Evolutionary conservation across 2,888 invertebrate species (phyloP).

Genomic region (Monochamus alternatus): DNA sequence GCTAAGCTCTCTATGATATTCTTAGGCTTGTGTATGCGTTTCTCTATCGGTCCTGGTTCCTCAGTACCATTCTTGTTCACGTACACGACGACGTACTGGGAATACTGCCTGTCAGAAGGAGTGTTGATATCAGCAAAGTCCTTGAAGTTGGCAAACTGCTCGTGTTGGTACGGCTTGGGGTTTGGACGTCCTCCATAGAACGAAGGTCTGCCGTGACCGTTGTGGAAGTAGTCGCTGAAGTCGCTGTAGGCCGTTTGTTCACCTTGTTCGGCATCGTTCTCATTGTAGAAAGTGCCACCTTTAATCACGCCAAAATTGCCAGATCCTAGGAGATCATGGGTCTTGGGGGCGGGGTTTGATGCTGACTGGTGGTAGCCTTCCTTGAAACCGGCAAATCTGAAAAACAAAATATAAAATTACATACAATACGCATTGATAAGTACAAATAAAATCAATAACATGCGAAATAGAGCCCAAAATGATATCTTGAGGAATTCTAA

Average conservation of each 20-base stretch:
- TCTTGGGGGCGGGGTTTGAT: constrained; percentile 28
- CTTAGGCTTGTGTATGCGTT: constrained; percentile 71
- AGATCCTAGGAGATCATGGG: constrained; percentile 77
- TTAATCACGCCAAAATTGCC: constrained; percentile 91
- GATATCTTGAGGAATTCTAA: too few species aligned
- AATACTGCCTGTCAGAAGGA: constrained; percentile 86
- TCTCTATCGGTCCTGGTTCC: constrained; percentile 67
- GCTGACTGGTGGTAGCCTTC: constrained; percentile 46
- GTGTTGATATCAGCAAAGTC: constrained; percentile 93
- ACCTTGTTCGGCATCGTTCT: constrained; percentile 79
- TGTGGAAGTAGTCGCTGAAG: constrained; percentile 75
- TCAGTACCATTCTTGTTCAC: constrained; percentile 83
- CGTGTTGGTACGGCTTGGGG: constrained; percentile 83
- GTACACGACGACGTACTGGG: constrained; percentile 88
- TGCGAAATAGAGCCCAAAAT: too few species aligned
- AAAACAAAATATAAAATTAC: constrained; percentile 22
- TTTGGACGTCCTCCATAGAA: constrained; percentile 71
- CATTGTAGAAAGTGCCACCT: constrained; percentile 89
- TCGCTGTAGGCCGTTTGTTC: constrained; percentile 75
- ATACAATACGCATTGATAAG: too few species aligned
- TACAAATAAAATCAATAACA: too few species aligned
- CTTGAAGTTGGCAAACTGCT: constrained; percentile 91
- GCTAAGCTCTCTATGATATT: constrained; percentile 88
- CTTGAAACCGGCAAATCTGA: constrained; percentile 69
- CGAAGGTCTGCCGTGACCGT: constrained; percentile 82